Evolutionary conservation across 2,797 vertebrate genomes (phyloP).

Genomic region (Chaunax sp.): DNA sequence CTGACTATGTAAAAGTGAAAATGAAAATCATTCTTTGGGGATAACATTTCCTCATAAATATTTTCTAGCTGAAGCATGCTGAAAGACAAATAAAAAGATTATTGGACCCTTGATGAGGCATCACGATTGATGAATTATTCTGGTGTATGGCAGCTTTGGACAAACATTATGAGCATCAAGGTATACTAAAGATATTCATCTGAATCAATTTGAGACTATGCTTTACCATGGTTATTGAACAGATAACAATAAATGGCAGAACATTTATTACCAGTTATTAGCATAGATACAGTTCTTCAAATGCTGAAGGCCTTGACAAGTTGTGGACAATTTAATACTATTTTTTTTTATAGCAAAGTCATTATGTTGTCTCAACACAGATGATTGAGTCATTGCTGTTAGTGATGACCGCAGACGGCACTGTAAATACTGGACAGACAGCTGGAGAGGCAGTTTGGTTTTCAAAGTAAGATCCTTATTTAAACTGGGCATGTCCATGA

Average conservation of each 20-base stretch:
- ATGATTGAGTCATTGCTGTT: conserved; percentile 4
- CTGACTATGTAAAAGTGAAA: no score
- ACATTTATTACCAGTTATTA: neutral
- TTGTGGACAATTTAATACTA: neutral
- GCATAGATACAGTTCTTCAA: neutral
- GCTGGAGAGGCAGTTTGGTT: conserved; percentile 22
- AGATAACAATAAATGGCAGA: neutral
- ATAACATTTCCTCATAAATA: no score
- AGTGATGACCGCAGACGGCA: conserved; percentile 9
- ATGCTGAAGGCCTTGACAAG: neutral
- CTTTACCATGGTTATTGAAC: conserved; percentile 6
- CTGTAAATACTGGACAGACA: conserved; percentile 13
- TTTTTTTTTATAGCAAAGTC: neutral
- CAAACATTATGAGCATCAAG: conserved; percentile 10
- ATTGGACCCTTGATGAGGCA: conserved; percentile 14
- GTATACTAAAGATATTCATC: conserved; percentile 20
- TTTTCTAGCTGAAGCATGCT: conserved; percentile 1
- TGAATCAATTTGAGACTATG: conserved; percentile 12
- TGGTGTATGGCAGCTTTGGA: conserved; percentile 4
- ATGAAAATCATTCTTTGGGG: no score
- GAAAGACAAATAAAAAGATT: neutral
- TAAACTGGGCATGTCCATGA: neutral
- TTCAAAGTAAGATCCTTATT: conserved; percentile 15
- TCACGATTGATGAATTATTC: conserved; percentile 25
- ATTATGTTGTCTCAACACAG: neutral